Evolutionary conservation across 2,113 vertebrate species (phyloP).

Genomic region (Suncus etruscus): DNA sequence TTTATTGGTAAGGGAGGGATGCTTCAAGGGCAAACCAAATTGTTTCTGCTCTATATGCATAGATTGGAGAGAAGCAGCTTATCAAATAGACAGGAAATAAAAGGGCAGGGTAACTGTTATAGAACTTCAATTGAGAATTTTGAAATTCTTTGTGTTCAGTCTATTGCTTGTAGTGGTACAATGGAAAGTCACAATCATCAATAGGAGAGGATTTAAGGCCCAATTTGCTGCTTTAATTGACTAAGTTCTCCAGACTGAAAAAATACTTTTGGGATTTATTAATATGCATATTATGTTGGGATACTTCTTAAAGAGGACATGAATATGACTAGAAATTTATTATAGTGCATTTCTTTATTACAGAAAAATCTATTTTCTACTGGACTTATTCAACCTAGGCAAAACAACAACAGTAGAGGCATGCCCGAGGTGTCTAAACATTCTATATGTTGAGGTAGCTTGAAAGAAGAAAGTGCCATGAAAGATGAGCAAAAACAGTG

Average conservation of each 20-base stretch:
- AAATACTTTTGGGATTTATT: conserved; percentile 47
- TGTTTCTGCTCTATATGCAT: conserved; percentile 74
- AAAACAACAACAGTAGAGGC: neutral
- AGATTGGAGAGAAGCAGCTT: conserved; percentile 74
- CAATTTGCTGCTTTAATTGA: neutral
- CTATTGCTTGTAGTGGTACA: conserved; percentile 26
- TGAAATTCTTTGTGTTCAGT: conserved; percentile 65
- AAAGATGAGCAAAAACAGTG: neutral
- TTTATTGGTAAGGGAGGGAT: conserved; percentile 54
- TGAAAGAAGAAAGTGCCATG: neutral
- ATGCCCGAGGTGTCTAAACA: neutral
- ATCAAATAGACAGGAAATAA: conserved; percentile 52
- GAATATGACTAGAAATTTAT: neutral
- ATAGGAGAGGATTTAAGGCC: conserved; percentile 36
- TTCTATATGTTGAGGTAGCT: neutral
- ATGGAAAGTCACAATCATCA: conserved; percentile 67
- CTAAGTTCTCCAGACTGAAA: neutral
- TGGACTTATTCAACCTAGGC: conserved; percentile 38
- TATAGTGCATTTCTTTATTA: neutral
- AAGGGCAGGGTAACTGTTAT: conserved; percentile 48
- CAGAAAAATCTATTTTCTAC: conserved; percentile 25
- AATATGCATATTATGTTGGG: neutral
- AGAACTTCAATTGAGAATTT: conserved; percentile 69
- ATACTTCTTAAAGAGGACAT: conserved; percentile 5
- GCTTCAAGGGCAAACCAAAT: conserved; percentile 70